phyloP scores from a whole-genome alignment of 1,140 invertebrate genomes.

The Delia radicum region DNA sequence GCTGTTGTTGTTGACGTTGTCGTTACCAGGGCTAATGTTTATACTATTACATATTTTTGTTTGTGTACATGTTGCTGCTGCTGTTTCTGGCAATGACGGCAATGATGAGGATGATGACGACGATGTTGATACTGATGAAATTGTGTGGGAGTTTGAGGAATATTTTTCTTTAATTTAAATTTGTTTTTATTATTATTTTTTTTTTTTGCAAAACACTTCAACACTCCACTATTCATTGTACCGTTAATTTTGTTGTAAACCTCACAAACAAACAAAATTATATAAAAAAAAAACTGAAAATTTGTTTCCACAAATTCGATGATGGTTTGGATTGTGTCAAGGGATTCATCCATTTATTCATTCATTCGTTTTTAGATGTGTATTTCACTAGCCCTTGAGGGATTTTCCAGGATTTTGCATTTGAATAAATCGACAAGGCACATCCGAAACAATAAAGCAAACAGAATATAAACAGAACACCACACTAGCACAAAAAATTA shows the following conservation, averaged over 20 bases:
- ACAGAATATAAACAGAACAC: not conserved
- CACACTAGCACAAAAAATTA: not conserved
- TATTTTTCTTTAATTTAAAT: slow-evolving; percentile 27
- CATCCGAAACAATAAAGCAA: slow-evolving; percentile 5
- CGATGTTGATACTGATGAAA: not conserved
- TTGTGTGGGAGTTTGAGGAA: not conserved
- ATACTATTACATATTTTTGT: not conserved
- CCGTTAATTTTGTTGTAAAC: not conserved
- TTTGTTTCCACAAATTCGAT: not conserved
- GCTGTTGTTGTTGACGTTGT: not conserved
- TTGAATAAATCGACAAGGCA: slow-evolving; percentile 32
- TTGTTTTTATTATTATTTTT: slow-evolving; percentile 15
- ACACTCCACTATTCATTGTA: slow-evolving; percentile 8
- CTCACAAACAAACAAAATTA: slow-evolving; percentile 6
- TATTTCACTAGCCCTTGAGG: slow-evolving; percentile 24
- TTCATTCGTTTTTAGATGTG: not conserved
- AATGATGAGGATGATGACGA: not conserved
- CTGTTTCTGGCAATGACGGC: not conserved
- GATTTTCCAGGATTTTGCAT: slow-evolving; percentile 33
- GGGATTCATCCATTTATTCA: not conserved
- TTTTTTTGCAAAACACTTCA: not conserved
- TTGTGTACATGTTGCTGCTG: not conserved
- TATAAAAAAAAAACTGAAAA: not conserved
- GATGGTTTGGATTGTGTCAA: not conserved
- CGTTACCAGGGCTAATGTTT: not conserved